These are phyloP conservation scores for Macquaria australasica DNA, from an alignment of 2,113 vertebrate genomes.

Conservation along the genomic window DNA sequence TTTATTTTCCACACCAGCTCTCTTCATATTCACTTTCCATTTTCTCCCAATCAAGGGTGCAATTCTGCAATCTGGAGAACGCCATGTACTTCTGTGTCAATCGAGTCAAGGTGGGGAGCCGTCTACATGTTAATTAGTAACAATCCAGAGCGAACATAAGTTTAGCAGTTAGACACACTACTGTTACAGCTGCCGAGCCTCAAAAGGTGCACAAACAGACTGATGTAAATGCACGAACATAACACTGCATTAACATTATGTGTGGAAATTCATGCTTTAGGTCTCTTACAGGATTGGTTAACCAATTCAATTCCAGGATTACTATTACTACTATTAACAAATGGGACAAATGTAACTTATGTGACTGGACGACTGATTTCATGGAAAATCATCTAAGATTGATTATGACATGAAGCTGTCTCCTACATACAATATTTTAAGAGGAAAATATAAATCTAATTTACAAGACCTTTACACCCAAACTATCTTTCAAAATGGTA, in stretches of 20 bases:
- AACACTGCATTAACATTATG: background rate
- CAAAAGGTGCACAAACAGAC: background rate
- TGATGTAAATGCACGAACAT: background rate
- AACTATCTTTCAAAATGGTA: background rate
- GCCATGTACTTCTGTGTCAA: background rate
- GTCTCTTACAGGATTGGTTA: background rate
- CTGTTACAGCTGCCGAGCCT: background rate
- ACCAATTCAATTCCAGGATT: background rate
- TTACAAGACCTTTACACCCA: background rate
- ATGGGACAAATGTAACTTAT: background rate
- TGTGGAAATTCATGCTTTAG: background rate
- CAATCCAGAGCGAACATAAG: background rate
- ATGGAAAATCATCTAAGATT: background rate
- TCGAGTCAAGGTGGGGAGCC: background rate
- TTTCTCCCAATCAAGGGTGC: background rate
- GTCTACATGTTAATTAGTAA: background rate
- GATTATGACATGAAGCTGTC: background rate
- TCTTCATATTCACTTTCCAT: background rate
- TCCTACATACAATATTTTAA: background rate
- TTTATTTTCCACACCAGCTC: slow-evolving; percentile 5
- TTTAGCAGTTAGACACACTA: background rate
- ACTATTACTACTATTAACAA: background rate
- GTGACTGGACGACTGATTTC: background rate
- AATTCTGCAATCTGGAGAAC: background rate
- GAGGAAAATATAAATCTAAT: background rate